phyloP scores from a whole-genome alignment of 1,140 invertebrate genomes.

The Zaprionus lachaisei region DNA sequence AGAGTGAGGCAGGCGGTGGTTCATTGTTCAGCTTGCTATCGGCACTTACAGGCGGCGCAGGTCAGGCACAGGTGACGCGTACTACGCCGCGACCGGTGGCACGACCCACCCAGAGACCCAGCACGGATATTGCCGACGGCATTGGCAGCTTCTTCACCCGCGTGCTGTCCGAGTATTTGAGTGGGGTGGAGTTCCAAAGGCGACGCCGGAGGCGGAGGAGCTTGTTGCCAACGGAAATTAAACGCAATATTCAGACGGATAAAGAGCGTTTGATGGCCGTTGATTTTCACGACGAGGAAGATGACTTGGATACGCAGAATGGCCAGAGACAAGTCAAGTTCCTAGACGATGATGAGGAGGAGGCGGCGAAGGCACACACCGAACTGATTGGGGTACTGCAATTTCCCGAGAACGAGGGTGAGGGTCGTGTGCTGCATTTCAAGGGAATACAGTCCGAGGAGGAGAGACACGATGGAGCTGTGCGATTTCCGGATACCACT shows the following conservation, averaged over 20 bases:
- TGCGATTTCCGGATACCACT: slow-evolving; percentile 72
- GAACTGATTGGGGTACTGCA: slow-evolving; percentile 71
- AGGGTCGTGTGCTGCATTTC: slow-evolving; percentile 63
- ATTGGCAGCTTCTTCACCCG: slow-evolving; percentile 80
- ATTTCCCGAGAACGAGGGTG: slow-evolving; percentile 52
- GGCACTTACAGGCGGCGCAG: slow-evolving; percentile 66
- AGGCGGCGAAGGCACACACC: slow-evolving; percentile 64
- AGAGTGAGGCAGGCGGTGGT: slow-evolving; percentile 49
- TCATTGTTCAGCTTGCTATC: slow-evolving; percentile 76
- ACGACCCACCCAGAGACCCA: slow-evolving; percentile 61
- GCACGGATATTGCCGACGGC: slow-evolving; percentile 72
- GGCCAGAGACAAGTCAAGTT: slow-evolving; percentile 52
- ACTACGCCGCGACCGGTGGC: slow-evolving; percentile 54
- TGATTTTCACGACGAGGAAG: slow-evolving; percentile 78
- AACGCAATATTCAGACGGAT: slow-evolving; percentile 52
- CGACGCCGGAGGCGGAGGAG: slow-evolving; percentile 48
- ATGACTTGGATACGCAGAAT: slow-evolving; percentile 69
- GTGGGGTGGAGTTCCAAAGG: slow-evolving; percentile 73
- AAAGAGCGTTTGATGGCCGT: slow-evolving; percentile 50
- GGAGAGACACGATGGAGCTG: slow-evolving; percentile 25
- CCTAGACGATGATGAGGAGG: slow-evolving; percentile 64
- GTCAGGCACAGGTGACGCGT: slow-evolving; percentile 34
- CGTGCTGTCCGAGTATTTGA: slow-evolving; percentile 75
- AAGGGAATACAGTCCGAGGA: slow-evolving; percentile 63
- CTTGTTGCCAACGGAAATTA: slow-evolving; percentile 64